Conservation (phyloP, 1,140 invertebrate species). For the Ceratina japonica region DNA sequence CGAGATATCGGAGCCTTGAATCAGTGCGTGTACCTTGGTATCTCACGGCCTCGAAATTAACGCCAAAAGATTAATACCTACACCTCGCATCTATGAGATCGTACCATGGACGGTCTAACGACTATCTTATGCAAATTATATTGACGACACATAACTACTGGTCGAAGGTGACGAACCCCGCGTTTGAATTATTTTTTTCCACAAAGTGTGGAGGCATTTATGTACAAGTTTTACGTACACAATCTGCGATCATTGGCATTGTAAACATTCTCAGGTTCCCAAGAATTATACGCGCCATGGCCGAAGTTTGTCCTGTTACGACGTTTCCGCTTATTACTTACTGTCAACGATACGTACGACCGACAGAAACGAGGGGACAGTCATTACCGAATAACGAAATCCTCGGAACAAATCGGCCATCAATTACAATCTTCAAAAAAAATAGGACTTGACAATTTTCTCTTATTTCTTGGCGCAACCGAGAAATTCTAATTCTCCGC, state of each 20-base stretch:
- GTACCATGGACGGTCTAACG: neutral
- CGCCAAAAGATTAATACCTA: neutral
- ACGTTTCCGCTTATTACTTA: constrained; percentile 53
- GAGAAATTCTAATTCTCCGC: too few relatives aligned
- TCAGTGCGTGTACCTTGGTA: neutral
- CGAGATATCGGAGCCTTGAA: neutral
- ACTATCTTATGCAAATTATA: neutral
- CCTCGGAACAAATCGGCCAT: too few relatives aligned
- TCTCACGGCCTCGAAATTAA: neutral
- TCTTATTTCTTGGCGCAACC: too few relatives aligned
- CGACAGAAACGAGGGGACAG: constrained; percentile 24
- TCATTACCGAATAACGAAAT: constrained; percentile 33
- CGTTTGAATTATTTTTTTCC: neutral
- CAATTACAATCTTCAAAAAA: neutral
- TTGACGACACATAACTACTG: neutral
- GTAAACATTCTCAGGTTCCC: neutral
- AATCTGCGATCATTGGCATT: neutral
- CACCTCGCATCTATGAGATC: too few relatives aligned
- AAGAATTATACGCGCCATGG: neutral
- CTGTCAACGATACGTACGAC: constrained; percentile 24
- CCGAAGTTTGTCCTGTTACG: constrained; percentile 26
- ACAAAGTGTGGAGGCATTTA: neutral
- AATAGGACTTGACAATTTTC: neutral
- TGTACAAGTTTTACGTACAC: neutral
- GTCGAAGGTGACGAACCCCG: neutral